Percentiles rank a stretch among this genome's conserved stretches.
phyloP scores from a whole-genome alignment of 2,797 vertebrate genomes.

The Trachops cirrhosus region DNA sequence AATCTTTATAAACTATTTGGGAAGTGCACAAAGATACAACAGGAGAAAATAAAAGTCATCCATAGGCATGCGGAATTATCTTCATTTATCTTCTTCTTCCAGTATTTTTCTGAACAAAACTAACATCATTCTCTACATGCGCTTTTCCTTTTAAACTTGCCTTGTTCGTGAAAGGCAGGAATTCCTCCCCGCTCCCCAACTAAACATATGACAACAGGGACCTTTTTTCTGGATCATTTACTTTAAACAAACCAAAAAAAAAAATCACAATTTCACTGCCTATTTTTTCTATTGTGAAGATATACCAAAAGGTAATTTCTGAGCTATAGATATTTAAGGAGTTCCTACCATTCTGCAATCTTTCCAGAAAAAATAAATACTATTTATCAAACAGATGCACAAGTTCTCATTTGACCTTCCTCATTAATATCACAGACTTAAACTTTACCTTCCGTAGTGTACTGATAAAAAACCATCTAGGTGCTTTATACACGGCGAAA shows the following conservation, averaged over 20 bases:
- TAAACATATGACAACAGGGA: background rate
- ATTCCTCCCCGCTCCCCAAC: no score
- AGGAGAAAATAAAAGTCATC: background rate
- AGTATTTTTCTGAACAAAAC: background rate
- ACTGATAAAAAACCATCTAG: background rate
- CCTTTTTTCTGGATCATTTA: background rate
- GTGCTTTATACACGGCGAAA: no score
- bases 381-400: background rate
- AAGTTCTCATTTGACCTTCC: background rate
- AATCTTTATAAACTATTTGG: background rate
- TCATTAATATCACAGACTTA: background rate
- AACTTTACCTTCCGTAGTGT: background rate
- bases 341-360: background rate
- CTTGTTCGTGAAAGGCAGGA: background rate
- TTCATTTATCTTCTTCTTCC: background rate
- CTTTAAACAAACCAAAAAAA: background rate
- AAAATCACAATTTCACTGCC: background rate
- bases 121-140: background rate
- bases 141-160: background rate
- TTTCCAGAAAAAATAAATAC: background rate
- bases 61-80: background rate
- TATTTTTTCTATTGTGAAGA: background rate
- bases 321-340: background rate
- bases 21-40: background rate
- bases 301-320: background rate